A percentile compares a stretch with the other conserved stretches of the same genome.
These are phyloP conservation scores for Notolepis coatsorum DNA, from an alignment of 2,797 vertebrate genomes.

Conservation along the genomic window DNA sequence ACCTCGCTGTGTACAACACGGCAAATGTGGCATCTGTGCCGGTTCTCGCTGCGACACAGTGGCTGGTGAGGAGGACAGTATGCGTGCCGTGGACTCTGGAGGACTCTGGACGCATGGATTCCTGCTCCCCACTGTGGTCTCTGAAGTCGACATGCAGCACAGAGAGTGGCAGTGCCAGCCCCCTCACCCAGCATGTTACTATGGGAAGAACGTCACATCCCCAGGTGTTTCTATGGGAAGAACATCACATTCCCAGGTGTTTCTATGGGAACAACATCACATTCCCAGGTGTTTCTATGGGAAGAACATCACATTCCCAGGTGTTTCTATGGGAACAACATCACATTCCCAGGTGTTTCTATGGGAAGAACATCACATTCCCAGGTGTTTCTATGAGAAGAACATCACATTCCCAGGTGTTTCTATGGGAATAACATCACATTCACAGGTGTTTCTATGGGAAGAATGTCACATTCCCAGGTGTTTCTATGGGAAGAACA, in stretches of 20 bases:
- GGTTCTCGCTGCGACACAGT: too few relatives aligned
- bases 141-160: too few relatives aligned
- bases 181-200: conserved; percentile 11
- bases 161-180: too few relatives aligned
- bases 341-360: conserved; percentile 12
- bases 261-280: conserved; percentile 22
- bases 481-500: conserved; percentile 18
- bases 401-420: conserved; percentile 9
- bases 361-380: conserved; percentile 15
- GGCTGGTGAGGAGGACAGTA: too few relatives aligned
- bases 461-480: conserved; percentile 12
- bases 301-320: conserved; percentile 13
- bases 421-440: conserved; percentile 22
- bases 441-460: conserved; percentile 14
- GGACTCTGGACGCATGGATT: too few relatives aligned
- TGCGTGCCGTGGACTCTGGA: too few relatives aligned
- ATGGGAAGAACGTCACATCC: conserved; percentile 11
- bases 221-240: conserved; percentile 17
- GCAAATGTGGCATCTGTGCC: too few relatives aligned
- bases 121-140: too few relatives aligned
- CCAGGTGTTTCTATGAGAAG: conserved; percentile 17
- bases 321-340: conserved; percentile 18
- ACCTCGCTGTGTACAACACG: too few relatives aligned
- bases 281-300: conserved; percentile 14
- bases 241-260: conserved; percentile 9